Percentiles rank a stretch among this genome's conserved stretches.
These are phyloP conservation scores for Plotosus lineatus DNA, from an alignment of 2,113 vertebrate species.

Conservation along the genomic window DNA sequence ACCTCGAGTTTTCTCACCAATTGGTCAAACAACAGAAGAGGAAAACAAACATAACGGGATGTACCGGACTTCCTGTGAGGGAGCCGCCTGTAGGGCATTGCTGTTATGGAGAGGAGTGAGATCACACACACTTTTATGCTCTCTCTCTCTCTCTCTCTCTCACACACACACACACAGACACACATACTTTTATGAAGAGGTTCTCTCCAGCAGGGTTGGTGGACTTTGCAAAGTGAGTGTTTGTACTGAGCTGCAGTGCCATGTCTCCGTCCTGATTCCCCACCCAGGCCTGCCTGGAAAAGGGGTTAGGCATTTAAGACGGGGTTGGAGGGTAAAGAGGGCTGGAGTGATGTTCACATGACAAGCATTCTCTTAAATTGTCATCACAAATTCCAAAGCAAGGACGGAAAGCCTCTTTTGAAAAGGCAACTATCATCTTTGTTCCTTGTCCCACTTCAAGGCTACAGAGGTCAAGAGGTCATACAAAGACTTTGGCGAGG, in stretches of 20 bases:
- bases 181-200: not conserved
- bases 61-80: conserved; percentile 34
- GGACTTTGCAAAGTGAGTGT: not conserved
- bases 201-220: not conserved
- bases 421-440: conserved; percentile 15
- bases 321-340: conserved; percentile 7
- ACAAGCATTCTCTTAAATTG: not conserved
- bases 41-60: not conserved
- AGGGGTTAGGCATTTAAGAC: conserved; percentile 45
- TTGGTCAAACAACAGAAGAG: not conserved
- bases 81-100: not conserved
- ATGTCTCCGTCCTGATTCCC: conserved; percentile 27
- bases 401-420: not conserved
- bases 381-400: conserved; percentile 7
- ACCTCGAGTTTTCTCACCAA: not conserved
- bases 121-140: not conserved
- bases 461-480: conserved; percentile 74
- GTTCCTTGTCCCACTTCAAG: conserved; percentile 49
- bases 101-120: not conserved
- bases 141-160: not conserved
- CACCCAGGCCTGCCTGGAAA: conserved; percentile 94
- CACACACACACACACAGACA: not conserved
- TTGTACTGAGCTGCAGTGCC: conserved; percentile 2
- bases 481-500: conserved; percentile 99
- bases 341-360: not conserved